Percentiles rank a stretch among this genome's conserved stretches.
Evolutionary conservation across 2,113 vertebrate genomes (phyloP).

Genomic region (Sebastes fasciatus): DNA sequence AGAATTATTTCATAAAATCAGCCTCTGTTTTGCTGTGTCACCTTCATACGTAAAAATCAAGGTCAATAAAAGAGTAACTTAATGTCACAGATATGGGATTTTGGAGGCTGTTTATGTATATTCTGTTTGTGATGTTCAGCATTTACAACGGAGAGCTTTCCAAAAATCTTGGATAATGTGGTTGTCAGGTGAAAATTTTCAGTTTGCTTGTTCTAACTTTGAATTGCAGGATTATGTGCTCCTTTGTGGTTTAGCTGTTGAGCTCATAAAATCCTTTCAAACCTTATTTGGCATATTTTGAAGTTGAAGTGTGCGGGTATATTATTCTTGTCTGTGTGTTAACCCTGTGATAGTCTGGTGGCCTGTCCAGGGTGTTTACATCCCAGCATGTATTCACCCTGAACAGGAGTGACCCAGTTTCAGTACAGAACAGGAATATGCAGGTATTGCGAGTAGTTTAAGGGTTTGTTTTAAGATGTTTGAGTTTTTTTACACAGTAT

Average conservation of each 20-base stretch:
- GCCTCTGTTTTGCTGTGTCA: constrained; percentile 56
- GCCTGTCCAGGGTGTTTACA: constrained; percentile 13
- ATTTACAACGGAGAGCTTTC: not conserved
- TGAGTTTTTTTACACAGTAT: not conserved
- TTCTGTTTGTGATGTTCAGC: not conserved
- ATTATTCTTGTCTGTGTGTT: not conserved
- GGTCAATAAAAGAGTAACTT: constrained; percentile 4
- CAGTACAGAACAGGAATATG: constrained; percentile 1
- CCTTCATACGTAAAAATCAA: constrained; percentile 20
- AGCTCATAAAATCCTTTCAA: constrained; percentile 36
- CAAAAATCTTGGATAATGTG: not conserved
- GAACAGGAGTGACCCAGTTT: not conserved
- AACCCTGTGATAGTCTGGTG: not conserved
- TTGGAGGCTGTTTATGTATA: constrained; percentile 5
- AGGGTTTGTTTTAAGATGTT: constrained; percentile 18
- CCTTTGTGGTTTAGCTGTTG: constrained; percentile 36
- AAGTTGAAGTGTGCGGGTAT: constrained; percentile 1
- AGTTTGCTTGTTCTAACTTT: constrained; percentile 12
- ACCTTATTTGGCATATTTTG: constrained; percentile 17
- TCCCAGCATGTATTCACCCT: constrained; percentile 17
- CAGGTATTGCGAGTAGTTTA: not conserved
- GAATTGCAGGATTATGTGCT: constrained; percentile 35
- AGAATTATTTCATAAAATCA: constrained; percentile 59
- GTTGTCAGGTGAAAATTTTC: constrained; percentile 12
- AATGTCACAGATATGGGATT: constrained; percentile 5